Evolutionary conservation across 2,888 invertebrate genomes (phyloP).

Genomic region (Ochlodes sylvanus): DNA sequence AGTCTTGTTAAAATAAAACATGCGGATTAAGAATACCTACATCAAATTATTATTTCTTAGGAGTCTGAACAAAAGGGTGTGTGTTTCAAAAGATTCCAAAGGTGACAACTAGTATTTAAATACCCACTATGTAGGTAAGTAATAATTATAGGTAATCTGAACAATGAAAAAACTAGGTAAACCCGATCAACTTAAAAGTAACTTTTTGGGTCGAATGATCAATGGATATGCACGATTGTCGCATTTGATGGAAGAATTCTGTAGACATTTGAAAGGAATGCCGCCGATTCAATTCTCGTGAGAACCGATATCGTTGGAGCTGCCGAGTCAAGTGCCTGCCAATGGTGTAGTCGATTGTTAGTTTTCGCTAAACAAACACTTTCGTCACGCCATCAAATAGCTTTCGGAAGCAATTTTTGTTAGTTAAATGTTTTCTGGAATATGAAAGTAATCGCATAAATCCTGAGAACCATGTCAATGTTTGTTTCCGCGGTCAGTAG

Average conservation of each 20-base stretch:
- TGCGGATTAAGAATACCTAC: slow-evolving; percentile 5
- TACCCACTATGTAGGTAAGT: no score
- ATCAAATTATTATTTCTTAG: no score
- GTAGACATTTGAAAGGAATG: slow-evolving; percentile 73
- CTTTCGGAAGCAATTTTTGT: slow-evolving; percentile 74
- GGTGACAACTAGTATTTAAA: no score
- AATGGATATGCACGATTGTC: slow-evolving; percentile 81
- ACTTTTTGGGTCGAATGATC: slow-evolving; percentile 73
- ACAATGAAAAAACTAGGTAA: slow-evolving; percentile 63
- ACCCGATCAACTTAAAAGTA: slow-evolving; percentile 61
- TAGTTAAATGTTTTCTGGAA: slow-evolving; percentile 52
- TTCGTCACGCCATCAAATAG: slow-evolving; percentile 73
- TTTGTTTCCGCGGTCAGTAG: slow-evolving; percentile 52
- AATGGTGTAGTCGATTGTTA: slow-evolving; percentile 72
- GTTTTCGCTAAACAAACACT: slow-evolving; percentile 80
- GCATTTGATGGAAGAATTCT: slow-evolving; percentile 72
- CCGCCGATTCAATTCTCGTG: slow-evolving; percentile 78
- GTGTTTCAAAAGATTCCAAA: no score
- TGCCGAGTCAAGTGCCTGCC: slow-evolving; percentile 66
- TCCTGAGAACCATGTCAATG: slow-evolving; percentile 75
- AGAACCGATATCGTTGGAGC: slow-evolving; percentile 66
- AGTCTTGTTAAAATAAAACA: background rate
- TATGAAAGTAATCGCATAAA: slow-evolving; percentile 56
- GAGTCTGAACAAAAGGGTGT: no score
- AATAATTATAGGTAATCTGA: no score